Evolutionary conservation across 2,888 invertebrate genomes (phyloP), one percentile per base, ranked within the genome.

Genomic region (Tenthredo notha): DNA sequence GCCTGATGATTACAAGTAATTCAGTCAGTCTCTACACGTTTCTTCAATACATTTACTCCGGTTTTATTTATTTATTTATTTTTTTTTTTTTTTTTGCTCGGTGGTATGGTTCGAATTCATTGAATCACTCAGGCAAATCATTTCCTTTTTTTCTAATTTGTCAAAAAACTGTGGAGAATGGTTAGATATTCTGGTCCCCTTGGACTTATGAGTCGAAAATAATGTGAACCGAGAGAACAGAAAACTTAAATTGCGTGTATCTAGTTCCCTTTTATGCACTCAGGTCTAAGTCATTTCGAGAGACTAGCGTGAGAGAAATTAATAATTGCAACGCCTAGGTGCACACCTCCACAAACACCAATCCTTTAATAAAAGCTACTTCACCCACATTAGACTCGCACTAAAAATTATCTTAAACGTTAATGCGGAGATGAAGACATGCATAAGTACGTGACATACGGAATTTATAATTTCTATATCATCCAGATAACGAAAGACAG

Each of bases 381-480:
- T 33, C 47, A 54, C 29, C 9, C 47, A n/a, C 50, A 61, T 80
- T 80, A 80, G 80, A 80, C 47, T 80, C 80, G 80, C 80, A 80
- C 80, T 80, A 47, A 80, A 80, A 80, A 80, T 80, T 80, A 40
- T 61, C 61, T 80, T 80, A 80, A 80, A 58, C 61, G 80, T 10
- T 40, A 43, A 74, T 43, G 10, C 43, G 37, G 67, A 67, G 1
- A 18, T 18, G 9, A 18, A 43, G 72, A 21, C 7, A 21, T 43
- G 72, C 72, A 74, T 40, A 74, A 7, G 33, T 33, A 29, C 29
- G 29, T 67, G 67, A 67, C 67, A 67, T 25, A 40, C 21, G 43
- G 43, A 21, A 74, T 74, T 74, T 2, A 25, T 4, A 43, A 74
- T 74, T 74, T 70, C 70, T 70, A 70, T 9, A 37, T 37, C 25